Conservation (phyloP, 2,797 vertebrate species). For the Saguinus oedipus region DNA sequence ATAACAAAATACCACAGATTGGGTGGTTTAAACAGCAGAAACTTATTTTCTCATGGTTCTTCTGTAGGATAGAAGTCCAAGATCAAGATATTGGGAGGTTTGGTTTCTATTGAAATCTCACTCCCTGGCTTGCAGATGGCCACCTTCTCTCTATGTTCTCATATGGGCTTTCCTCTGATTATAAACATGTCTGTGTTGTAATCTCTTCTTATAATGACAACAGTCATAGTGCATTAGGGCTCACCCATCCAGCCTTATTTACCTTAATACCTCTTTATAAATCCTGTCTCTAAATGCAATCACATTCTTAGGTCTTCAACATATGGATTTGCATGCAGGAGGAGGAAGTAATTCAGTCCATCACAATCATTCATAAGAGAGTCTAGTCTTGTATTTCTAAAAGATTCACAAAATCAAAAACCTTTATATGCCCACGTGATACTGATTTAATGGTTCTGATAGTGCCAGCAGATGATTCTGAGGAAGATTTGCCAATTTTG, state of each 20-base stretch:
- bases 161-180: not conserved
- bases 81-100: not conserved
- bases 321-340: not conserved
- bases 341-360: not conserved
- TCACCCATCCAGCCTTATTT: not conserved
- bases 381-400: constrained; percentile 53
- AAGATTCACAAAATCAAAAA: constrained; percentile 50
- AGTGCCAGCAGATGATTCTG: constrained; percentile 43
- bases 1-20: not conserved
- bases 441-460: constrained; percentile 64
- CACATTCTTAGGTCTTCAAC: not conserved
- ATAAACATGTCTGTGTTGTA: not conserved
- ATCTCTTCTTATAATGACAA: not conserved
- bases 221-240: not conserved
- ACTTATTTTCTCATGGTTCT: not conserved
- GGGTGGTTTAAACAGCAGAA: not conserved
- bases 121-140: not conserved
- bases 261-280: not conserved
- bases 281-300: not conserved
- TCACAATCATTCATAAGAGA: not conserved
- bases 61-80: not conserved
- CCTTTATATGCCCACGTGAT: constrained; percentile 25
- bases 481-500: constrained; percentile 64
- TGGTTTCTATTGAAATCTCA: not conserved
- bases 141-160: no score